Conservation (phyloP, 1,140 invertebrate species). For the Ostrea denselamellosa region DNA sequence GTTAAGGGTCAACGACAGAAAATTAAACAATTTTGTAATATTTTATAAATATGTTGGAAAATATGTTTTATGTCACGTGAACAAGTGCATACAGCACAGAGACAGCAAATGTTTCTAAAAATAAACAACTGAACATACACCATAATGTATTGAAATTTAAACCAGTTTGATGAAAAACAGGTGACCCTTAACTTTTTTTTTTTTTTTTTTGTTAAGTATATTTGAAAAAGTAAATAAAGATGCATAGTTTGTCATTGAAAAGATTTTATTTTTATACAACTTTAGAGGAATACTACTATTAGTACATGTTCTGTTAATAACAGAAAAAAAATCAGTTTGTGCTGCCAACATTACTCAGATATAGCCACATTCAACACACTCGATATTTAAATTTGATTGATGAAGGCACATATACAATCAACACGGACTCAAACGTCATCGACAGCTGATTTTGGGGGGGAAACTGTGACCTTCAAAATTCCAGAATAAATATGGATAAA, state of each 20-base stretch:
- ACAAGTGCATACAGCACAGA: too few species aligned
- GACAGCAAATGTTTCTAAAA: too few species aligned
- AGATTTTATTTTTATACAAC: slow-evolving; percentile 34
- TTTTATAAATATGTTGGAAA: too few species aligned
- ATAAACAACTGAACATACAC: too few species aligned
- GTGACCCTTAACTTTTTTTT: too few species aligned
- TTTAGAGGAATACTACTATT: slow-evolving; percentile 24
- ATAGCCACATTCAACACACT: slow-evolving; percentile 29
- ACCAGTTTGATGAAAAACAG: too few species aligned
- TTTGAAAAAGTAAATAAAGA: too few species aligned
- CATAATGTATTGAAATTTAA: too few species aligned
- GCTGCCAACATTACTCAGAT: slow-evolving; percentile 34
- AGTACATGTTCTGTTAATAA: slow-evolving; percentile 33
- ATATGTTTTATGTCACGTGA: too few species aligned
- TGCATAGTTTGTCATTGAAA: background rate
- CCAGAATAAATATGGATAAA: background rate
- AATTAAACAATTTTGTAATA: too few species aligned
- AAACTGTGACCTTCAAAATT: slow-evolving; percentile 10
- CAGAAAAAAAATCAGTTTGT: slow-evolving; percentile 31
- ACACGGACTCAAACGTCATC: background rate
- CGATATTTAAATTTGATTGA: background rate
- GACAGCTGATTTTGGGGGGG: background rate
- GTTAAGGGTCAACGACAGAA: too few species aligned
- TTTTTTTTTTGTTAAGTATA: too few species aligned
- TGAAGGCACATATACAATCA: slow-evolving; percentile 19